These are phyloP conservation scores for Palaemon carinicauda DNA, from an alignment of 1,140 invertebrate species.

Conservation along the genomic window DNA sequence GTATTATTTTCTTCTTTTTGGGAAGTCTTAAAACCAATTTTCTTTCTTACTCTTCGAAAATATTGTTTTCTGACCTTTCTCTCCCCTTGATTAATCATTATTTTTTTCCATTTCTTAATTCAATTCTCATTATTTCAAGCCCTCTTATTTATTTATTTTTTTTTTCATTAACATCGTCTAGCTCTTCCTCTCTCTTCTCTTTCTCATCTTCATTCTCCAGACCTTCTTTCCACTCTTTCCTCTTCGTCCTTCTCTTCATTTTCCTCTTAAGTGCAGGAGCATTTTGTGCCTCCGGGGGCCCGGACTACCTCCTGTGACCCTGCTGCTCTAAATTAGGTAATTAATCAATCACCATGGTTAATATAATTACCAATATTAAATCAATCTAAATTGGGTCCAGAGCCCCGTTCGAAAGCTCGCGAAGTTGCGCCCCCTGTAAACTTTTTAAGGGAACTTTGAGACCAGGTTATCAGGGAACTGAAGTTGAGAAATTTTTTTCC, in stretches of 20 bases:
- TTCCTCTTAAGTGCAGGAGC: too few species aligned
- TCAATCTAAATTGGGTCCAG: slow-evolving; percentile 50
- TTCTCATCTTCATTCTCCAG: background rate
- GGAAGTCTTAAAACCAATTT: background rate
- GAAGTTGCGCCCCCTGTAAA: slow-evolving; percentile 3
- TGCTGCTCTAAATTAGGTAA: slow-evolving; percentile 46
- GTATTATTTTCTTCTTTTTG: too few species aligned
- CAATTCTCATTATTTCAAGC: too few species aligned
- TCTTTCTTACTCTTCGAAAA: background rate
- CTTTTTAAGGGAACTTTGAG: slow-evolving; percentile 21
- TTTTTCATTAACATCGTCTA: too few species aligned
- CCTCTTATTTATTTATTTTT: too few species aligned
- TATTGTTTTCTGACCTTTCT: background rate
- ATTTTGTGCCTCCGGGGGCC: too few species aligned
- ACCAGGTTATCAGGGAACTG: background rate
- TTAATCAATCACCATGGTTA: slow-evolving; percentile 55
- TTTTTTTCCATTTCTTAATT: background rate
- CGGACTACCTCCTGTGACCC: background rate
- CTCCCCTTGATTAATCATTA: background rate
- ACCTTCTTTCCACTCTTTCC: background rate
- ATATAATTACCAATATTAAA: slow-evolving; percentile 59
- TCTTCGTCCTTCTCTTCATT: background rate
- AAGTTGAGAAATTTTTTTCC: background rate
- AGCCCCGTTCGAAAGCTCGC: background rate
- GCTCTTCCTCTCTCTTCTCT: background rate